phyloP scores from a whole-genome alignment of 2,888 invertebrate species.

The Parascotia fuliginaria region DNA sequence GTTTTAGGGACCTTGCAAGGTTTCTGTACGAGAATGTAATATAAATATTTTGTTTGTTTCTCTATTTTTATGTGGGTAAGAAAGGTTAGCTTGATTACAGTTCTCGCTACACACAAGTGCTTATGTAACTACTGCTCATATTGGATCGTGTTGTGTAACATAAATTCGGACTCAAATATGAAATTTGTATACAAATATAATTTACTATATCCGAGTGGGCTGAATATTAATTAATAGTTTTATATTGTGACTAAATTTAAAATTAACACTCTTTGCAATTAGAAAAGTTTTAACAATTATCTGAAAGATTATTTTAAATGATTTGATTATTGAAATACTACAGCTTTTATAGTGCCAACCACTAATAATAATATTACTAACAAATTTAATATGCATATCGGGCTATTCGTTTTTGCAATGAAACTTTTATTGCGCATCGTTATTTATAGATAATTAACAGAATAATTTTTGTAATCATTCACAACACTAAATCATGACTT shows the following conservation, averaged over 20 bases:
- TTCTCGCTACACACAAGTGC: conserved; percentile 9
- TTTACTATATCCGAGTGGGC: background rate
- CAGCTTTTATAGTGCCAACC: conserved; percentile 1
- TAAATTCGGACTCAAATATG: background rate
- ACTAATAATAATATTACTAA: background rate
- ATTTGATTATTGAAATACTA: background rate
- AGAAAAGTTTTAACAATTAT: background rate
- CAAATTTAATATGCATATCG: background rate
- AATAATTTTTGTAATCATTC: conserved; percentile 49
- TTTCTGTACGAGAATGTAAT: conserved; percentile 44
- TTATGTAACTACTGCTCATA: conserved; percentile 9
- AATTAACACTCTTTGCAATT: background rate
- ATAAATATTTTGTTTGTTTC: conserved; percentile 33
- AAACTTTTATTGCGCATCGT: conserved; percentile 28
- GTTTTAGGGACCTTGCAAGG: conserved; percentile 54
- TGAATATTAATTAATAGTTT: background rate
- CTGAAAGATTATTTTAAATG: background rate
- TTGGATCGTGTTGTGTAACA: conserved; percentile 1
- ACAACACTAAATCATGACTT: conserved; percentile 36
- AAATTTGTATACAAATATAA: background rate
- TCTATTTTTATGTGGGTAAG: conserved; percentile 13
- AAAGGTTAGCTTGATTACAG: conserved; percentile 15
- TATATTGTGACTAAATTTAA: background rate
- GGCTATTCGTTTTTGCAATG: conserved; percentile 18
- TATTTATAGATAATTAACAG: conserved; percentile 46